Base-by-base conservation (phyloP, 2,113 vertebrate species). In the Dromiciops gliroides region DNA sequence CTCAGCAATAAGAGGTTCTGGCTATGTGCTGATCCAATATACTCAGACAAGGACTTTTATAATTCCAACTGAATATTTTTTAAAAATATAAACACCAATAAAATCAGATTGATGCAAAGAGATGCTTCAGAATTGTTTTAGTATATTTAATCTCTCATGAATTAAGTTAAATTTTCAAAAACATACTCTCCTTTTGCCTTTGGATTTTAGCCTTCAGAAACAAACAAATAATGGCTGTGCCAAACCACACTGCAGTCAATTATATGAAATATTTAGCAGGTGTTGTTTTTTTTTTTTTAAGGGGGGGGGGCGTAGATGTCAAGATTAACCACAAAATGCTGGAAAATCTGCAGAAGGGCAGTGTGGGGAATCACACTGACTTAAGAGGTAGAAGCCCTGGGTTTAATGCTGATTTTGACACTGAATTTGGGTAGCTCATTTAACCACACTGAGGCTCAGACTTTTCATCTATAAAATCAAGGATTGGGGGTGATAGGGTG, bases 1-100 rank as follows among this genome's bases (percentile, higher is more conserved):
- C 92, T 95, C 90, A 44, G 60, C 95, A 37, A 97, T 96, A 97
- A 97, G 95, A 97, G 96, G 96, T 92, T 94, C 83, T 95, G 89
- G 51, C 90, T 95, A 75, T n/a, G 37, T 75, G 92, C 83, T 95
- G 91, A 93, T 95, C 90, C 93, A 96, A 92, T 51, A 75, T 97
- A 94, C 92, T 97, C 95, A 97, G 90, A 89, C 91, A 93, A 97
- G 44, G 51, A 88, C 75, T 94, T 24, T 93, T 94, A 92, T 31
- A 25, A 75, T 16, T 75, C 60, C 60, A 75, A 75, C 14, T 75
- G 25, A n/a, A 95, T 90, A 51, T 89, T 95, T 95, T 90, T 91
- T 50, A 89, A 96, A 97, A 93, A 90, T 75, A 94, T 6, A 97
- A 96, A 88, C 50, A 7, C 67, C 51, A 94, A 97, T 95, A 94